A percentile compares a stretch with the other conserved stretches of the same genome.
These are phyloP conservation scores for Teleiodes luculella DNA, from an alignment of 2,888 invertebrate genomes.

Conservation along the genomic window DNA sequence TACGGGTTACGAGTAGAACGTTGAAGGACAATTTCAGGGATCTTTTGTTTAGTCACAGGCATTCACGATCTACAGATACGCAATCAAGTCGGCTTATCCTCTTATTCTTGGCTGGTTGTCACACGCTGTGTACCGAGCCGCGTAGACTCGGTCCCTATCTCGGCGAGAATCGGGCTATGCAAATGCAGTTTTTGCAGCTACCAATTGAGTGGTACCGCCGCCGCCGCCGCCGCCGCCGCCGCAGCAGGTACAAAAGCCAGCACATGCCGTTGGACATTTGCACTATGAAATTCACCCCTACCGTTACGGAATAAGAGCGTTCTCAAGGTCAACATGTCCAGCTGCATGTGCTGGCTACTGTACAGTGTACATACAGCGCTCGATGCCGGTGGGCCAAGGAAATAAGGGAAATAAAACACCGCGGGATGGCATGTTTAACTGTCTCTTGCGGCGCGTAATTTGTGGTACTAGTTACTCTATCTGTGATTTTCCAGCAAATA, in stretches of 20 bases:
- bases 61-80: no score
- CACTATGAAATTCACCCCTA: no score
- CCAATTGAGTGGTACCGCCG: slow-evolving; percentile 60
- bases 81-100: slow-evolving; percentile 35
- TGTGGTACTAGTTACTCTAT: background rate
- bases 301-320: no score
- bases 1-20: no score
- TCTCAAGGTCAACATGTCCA: no score
- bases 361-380: no score
- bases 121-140: slow-evolving; percentile 10
- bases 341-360: no score
- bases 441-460: background rate
- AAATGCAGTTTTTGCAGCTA: slow-evolving; percentile 76
- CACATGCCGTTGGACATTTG: no score
- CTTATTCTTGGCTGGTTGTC: slow-evolving; percentile 31
- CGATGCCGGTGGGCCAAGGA: background rate
- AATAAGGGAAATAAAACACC: background rate
- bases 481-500: no score
- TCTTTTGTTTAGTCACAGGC: no score
- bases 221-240: background rate
- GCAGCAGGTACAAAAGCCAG: no score
- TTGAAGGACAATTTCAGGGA: no score
- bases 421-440: background rate
- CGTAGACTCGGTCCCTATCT: slow-evolving; percentile 55
- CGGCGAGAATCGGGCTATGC: slow-evolving; percentile 68